Conservation (phyloP, 2,797 vertebrate genomes). For the Sylvia borin region DNA sequence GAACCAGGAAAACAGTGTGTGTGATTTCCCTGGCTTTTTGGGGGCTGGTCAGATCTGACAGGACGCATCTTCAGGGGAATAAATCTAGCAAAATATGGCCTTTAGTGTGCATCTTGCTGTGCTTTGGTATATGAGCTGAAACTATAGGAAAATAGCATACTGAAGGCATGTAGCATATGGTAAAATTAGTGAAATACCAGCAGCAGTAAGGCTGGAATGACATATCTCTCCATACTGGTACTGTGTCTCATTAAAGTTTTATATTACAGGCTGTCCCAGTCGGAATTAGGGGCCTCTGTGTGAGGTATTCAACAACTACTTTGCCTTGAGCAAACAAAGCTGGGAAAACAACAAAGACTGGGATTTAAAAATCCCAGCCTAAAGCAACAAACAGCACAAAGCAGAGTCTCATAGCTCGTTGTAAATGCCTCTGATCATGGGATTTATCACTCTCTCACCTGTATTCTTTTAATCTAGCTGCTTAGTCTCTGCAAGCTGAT, state of each 20-base stretch:
- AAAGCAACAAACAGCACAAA: constrained; percentile 56
- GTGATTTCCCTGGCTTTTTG: not conserved
- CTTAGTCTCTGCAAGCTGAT: constrained; percentile 28
- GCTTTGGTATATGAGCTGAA: not conserved
- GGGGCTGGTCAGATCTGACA: not conserved
- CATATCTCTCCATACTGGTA: not conserved
- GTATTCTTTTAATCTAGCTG: constrained; percentile 44
- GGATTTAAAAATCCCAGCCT: constrained; percentile 55
- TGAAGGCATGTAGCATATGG: not conserved
- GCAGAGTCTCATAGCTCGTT: constrained; percentile 24
- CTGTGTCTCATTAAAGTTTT: not conserved
- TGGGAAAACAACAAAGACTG: constrained; percentile 55
- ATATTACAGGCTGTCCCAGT: not conserved
- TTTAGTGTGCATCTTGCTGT: not conserved
- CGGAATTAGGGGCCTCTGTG: constrained; percentile 5
- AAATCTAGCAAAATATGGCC: not conserved
- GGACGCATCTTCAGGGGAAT: not conserved
- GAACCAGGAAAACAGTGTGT: not conserved
- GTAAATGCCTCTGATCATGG: constrained; percentile 47
- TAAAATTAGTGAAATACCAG: constrained; percentile 1
- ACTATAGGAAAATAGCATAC: not conserved
- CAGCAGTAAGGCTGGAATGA: not conserved
- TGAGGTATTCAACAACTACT: constrained; percentile 11
- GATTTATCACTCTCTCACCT: constrained; percentile 40
- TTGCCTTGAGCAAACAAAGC: constrained; percentile 65